phyloP scores from a whole-genome alignment of 1,140 invertebrate species.

The Drosophila kurseongensis region DNA sequence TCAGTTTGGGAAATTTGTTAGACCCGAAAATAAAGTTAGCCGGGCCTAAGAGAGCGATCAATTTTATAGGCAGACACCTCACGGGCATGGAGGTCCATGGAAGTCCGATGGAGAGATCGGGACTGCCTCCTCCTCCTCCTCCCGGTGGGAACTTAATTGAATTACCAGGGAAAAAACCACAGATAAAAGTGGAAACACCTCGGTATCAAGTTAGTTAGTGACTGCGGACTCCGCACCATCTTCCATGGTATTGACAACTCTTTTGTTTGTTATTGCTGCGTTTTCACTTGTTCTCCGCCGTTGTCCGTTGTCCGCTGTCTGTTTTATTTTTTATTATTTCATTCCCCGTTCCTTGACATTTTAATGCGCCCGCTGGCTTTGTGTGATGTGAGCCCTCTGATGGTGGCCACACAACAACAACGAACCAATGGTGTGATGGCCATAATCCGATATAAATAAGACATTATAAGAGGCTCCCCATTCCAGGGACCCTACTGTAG shows the following conservation, averaged over 20 bases:
- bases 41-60: constrained; percentile 76
- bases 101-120: constrained; percentile 17
- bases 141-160: constrained; percentile 74
- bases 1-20: constrained; percentile 62
- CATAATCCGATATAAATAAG: constrained; percentile 81
- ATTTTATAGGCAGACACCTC: constrained; percentile 64
- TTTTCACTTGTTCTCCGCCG: constrained; percentile 33
- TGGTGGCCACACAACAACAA: constrained; percentile 59
- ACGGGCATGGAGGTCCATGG: constrained; percentile 28
- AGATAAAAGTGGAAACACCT: constrained; percentile 42
- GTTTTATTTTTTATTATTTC: constrained; percentile 65
- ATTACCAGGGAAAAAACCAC: constrained; percentile 55
- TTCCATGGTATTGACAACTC: constrained; percentile 47
- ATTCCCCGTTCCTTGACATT: constrained; percentile 69
- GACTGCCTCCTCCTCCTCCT: constrained; percentile 10
- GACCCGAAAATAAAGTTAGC: constrained; percentile 47
- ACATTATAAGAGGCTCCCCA: constrained; percentile 68
- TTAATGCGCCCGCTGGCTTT: constrained; percentile 79
- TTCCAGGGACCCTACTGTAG: background rate
- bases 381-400: constrained; percentile 62
- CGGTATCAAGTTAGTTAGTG: constrained; percentile 50
- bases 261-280: constrained; percentile 42
- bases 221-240: background rate
- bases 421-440: constrained; percentile 73
- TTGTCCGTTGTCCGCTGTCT: constrained; percentile 33